phyloP scores from a whole-genome alignment of 2,888 invertebrate genomes.

The Hermaeophaga mercurialis region DNA sequence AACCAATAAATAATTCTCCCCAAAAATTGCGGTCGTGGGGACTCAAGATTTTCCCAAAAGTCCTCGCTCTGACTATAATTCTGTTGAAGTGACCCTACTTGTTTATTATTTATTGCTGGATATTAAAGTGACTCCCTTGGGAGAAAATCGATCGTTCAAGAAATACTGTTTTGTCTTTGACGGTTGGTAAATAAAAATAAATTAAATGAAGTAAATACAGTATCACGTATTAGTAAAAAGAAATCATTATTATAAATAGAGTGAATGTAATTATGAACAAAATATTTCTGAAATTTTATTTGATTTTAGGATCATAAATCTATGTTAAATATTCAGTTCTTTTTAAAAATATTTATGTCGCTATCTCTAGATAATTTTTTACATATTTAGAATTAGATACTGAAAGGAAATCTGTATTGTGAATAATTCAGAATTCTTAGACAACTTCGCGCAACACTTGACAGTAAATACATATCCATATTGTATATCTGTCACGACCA shows the following conservation, averaged over 20 bases:
- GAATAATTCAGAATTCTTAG: neutral
- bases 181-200: too few relatives aligned
- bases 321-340: too few relatives aligned
- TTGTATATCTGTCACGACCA: conserved; percentile 1
- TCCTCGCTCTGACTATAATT: neutral
- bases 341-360: too few relatives aligned
- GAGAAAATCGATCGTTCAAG: conserved; percentile 10
- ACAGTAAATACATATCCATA: conserved; percentile 7
- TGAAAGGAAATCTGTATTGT: conserved; percentile 4
- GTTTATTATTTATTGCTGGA: conserved; percentile 34
- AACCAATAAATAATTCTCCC: conserved; percentile 10
- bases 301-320: too few relatives aligned
- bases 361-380: too few relatives aligned
- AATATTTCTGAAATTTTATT: too few relatives aligned
- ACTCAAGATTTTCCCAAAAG: neutral
- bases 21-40: neutral
- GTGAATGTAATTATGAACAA: too few relatives aligned
- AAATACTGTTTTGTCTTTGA: neutral
- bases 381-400: neutral
- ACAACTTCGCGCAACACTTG: neutral
- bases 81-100: conserved; percentile 13
- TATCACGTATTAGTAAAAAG: too few relatives aligned
- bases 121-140: conserved; percentile 23
- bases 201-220: too few relatives aligned
- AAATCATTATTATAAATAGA: too few relatives aligned